phyloP scores from a whole-genome alignment of 2,797 vertebrate species.

The Clarias platycephalus region DNA sequence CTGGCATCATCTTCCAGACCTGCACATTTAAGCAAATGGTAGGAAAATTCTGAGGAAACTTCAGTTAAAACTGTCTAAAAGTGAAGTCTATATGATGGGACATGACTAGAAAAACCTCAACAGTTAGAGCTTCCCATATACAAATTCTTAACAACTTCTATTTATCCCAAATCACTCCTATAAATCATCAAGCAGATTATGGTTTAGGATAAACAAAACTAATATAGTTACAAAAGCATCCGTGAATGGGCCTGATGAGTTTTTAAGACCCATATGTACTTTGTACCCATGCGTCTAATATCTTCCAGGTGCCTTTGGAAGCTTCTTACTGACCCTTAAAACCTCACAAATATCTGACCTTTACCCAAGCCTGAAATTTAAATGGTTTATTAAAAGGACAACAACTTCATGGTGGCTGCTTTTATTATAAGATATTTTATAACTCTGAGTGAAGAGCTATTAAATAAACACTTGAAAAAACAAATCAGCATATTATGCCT shows the following conservation, averaged over 20 bases:
- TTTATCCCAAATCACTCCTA: background rate
- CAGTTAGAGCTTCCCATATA: background rate
- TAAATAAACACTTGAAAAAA: background rate
- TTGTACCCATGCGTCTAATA: constrained; percentile 57
- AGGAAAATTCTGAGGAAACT: constrained; percentile 44
- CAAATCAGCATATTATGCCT: background rate
- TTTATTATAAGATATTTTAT: background rate
- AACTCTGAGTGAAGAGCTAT: background rate
- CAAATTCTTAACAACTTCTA: background rate
- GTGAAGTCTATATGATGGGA: background rate
- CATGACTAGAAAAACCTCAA: background rate
- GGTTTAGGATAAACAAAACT: background rate
- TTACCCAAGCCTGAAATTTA: constrained; percentile 43
- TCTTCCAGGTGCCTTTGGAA: constrained; percentile 64
- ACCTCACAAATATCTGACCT: constrained; percentile 42
- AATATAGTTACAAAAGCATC: background rate
- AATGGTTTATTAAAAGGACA: constrained; percentile 14
- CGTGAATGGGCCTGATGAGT: background rate
- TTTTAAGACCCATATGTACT: constrained; percentile 57
- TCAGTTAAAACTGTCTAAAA: constrained; percentile 4
- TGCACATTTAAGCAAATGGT: constrained; percentile 64
- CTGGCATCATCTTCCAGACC: constrained; percentile 71
- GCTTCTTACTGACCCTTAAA: constrained; percentile 39
- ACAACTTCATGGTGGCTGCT: background rate
- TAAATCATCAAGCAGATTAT: background rate